Evolutionary conservation across 2,113 vertebrate species (phyloP), one percentile per base, ranked within the genome.

Genomic region (Gracilinanus agilis): DNA sequence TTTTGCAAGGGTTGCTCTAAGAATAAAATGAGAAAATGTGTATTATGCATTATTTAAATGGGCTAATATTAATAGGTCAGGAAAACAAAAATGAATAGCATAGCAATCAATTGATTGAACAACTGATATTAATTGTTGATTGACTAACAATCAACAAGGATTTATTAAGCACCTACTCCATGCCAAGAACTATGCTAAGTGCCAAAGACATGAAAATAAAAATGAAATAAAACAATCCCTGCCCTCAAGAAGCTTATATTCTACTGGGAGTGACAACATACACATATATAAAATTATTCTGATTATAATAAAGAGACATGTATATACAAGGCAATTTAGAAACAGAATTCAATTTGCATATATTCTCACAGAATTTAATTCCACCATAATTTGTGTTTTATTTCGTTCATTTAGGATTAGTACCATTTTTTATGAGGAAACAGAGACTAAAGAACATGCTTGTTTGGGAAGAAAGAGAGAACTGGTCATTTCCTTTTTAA

Each of bases 351-450:
- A 75, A 75, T 75, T 75, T 75, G 6, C 34, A 7, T 40, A 8
- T 40, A 40, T 92, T 54, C 44, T 88, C 27, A 55, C 3, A 53
- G 27, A 10, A 44, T 21, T 24, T 4, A 56, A 67, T 75, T 67
- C 67, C 55, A 90, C 29, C 27, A 56, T 24, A 90, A 24, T 8
- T 34, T 3, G n/a, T 75, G 21, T 91, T 92, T 90, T 88, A 61
- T 10, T 92, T 89, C 56, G 55, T 89, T 90, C 24, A 61, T 61
- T 91, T 95, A 67, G 40, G 34, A 94, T n/a, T 95, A 53, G 0
- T 94, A 49, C 44, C 12, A 2, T n/a, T 95, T 92, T 67, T 95
- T 44, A 53, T 67, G 5, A 89, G 34, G 44, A 61, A 56, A 83
- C 13, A 16, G 1, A 92, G 88, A 90, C 3, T 49, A 0, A 29